phyloP scores from a whole-genome alignment of 2,113 vertebrate genomes.

The Gambusia holbrooki region DNA sequence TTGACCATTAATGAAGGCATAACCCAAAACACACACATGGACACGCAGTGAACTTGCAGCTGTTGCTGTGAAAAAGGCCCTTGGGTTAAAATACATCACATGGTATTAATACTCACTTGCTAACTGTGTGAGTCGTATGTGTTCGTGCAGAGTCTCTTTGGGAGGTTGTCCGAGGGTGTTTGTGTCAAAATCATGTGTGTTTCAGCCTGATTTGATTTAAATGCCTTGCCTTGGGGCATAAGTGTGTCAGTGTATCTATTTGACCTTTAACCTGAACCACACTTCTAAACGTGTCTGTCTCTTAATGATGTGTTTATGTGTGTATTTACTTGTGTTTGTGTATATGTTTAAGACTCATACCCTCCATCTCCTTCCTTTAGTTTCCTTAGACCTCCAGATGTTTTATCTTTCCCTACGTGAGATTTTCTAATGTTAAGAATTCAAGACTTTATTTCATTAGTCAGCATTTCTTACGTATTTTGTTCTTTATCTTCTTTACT shows the following conservation, averaged over 20 bases:
- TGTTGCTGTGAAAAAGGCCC: constrained; percentile 59
- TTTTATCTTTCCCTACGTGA: constrained; percentile 25
- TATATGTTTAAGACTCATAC: constrained; percentile 17
- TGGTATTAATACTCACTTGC: constrained; percentile 62
- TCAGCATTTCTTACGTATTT: background rate
- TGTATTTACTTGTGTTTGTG: constrained; percentile 17
- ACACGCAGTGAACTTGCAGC: constrained; percentile 49
- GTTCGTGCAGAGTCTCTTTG: constrained; percentile 35
- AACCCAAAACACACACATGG: constrained; percentile 30
- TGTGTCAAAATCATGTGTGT: constrained; percentile 23
- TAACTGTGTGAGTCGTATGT: constrained; percentile 40
- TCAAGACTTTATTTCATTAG: background rate
- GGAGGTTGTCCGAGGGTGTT: constrained; percentile 45
- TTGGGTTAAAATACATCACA: constrained; percentile 65
- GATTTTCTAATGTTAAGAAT: constrained; percentile 4
- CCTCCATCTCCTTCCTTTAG: constrained; percentile 9
- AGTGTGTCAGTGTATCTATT: constrained; percentile 65
- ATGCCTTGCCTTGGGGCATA: constrained; percentile 34
- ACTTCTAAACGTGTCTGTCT: constrained; percentile 66
- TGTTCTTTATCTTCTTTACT: background rate
- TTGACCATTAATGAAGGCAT: constrained; percentile 58
- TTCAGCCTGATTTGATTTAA: constrained; percentile 51
- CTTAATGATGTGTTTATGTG: constrained; percentile 54
- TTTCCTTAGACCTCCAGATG: constrained; percentile 65
- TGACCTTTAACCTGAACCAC: constrained; percentile 67